Base-by-base conservation (phyloP, 2,888 invertebrate genomes). In the Thyatira batis region DNA sequence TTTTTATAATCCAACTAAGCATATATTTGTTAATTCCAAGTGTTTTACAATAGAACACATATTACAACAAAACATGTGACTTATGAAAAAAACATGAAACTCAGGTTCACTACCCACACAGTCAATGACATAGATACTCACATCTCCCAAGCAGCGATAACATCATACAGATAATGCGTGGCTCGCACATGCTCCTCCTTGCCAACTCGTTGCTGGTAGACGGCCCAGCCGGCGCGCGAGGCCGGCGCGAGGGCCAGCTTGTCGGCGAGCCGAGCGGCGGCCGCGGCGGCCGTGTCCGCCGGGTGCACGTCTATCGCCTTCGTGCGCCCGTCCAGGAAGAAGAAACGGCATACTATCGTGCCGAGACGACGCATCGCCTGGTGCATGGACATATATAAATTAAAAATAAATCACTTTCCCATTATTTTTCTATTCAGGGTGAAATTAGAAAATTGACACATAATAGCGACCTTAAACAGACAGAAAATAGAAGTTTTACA, bases 271-370 rank as follows among this genome's bases (percentile, higher is more conserved):
- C 97, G 96, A 2, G 95, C 94, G 2, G 98, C 96, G 0, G 98
- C 98, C 76, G 98, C 98, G 20, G 96, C 95, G 0, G 98, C 98
- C 2, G 98, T 98, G 82, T 98, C 98, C 0, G 97, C 97, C 0
- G 98, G 98, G 90, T 98, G 98, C 21, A 98, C 97, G 84, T 98
- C 98, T 60, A 98, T 97, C 0, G 98, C 98, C 85, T 98, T 98
- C 0, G 98, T 98, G 53, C 98, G 94, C 0, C 98, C 98, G 85
- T 98, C 98, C 81, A 98, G 93, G 91, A 98, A 98, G 93, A 98
- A 98, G 89, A 98, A 98, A 49, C 97, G 94, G 81, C 98, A 98
- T 0, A 98, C 97, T 65, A 98, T 96, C 0, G 98, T 98, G 53
- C 97, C 97, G 23, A 98, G 93, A 46, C 97, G 94, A 69, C 96